A percentile compares a stretch with the other conserved stretches of the same genome.
Conservation (phyloP, 2,888 invertebrate genomes). For the Drosophila mettleri region DNA sequence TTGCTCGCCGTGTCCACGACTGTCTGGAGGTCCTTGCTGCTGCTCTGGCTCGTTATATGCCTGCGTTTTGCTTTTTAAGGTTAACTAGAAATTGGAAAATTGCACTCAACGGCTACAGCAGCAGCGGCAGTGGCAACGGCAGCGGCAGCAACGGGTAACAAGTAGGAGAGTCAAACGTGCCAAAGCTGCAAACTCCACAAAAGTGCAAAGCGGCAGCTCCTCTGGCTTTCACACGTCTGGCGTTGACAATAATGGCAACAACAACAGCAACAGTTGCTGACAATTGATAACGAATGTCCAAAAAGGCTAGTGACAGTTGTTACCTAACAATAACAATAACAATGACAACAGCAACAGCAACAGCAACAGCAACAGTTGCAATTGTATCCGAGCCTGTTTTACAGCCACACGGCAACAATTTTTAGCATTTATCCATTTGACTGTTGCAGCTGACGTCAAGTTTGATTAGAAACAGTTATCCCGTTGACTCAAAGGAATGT, state of each 20-base stretch:
- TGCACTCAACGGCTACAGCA: conserved; percentile 52
- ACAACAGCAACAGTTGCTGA: conserved; percentile 45
- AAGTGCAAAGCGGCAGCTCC: conserved; percentile 40
- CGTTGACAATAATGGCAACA: conserved; percentile 44
- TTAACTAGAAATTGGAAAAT: conserved; percentile 76
- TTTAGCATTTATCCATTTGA: conserved; percentile 13
- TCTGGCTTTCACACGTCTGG: conserved; percentile 49
- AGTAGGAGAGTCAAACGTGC: conserved; percentile 53
- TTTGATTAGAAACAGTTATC: conserved; percentile 36
- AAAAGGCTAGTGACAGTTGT: conserved; percentile 53
- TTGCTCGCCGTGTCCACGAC: conserved; percentile 23
- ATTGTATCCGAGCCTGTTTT: conserved; percentile 41
- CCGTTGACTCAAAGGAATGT: conserved; percentile 2
- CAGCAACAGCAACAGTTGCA: conserved; percentile 24
- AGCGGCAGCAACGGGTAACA: conserved; percentile 18
- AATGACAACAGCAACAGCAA: conserved; percentile 4
- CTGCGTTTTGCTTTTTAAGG: conserved; percentile 57
- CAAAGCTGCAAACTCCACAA: conserved; percentile 56
- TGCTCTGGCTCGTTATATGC: conserved; percentile 52
- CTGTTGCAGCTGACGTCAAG: conserved; percentile 28
- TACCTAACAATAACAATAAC: conserved; percentile 17
- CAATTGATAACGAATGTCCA: conserved; percentile 63
- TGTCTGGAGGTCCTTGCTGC: conserved; percentile 16
- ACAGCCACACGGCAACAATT: conserved; percentile 25
- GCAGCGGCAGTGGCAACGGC: conserved; percentile 8